Base-by-base conservation (phyloP, 2,113 vertebrate species). In the Eleginops maclovinus region DNA sequence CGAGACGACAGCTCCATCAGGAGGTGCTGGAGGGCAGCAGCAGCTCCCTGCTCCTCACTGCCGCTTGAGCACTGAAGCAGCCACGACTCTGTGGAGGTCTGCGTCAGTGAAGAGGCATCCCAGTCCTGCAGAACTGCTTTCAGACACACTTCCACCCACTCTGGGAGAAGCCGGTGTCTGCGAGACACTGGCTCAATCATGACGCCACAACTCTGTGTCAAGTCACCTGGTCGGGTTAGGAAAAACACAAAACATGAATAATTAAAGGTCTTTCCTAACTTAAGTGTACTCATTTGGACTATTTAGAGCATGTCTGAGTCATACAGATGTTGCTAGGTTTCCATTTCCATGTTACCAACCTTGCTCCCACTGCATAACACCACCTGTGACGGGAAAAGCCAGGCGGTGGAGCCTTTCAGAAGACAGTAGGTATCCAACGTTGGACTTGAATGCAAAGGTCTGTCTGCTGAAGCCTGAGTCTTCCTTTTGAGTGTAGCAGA, bases 61-160 rank as follows among this genome's bases (percentile, higher is more conserved):
- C 75, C 81, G 53, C 68, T 72, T 44, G 83, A 51, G 22, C 72
- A 70, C 60, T 79, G 94, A 21, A 99, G 72, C 44, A 97, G 66
- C 97, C 98, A 99, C 59, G 89, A 95, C 65, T 98, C 95, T 0
- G 94, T 93, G 22, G 87, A 50, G 8, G 93, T 80, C 41, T 26
- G 72, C 1, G 77, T 77, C 40, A 95, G 82, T 4, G 75, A 84
- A 2, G 87, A 88, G 62, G 86, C 68, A 54, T 91, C 92, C 95
- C 96, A 96, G 2, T 62, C 85, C 0, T 12, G 76, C 73, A 96
- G 58, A 3, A 90, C 93, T 63, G 94, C 96, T 72, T 93, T 95
- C 28, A 98, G 72, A 9, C 89, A 84, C 77, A 99, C 96, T 21
- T 74, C 87, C 21, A 96, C 79, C 21, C 93, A 92, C 75, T 88